A percentile compares a stretch with the other conserved stretches of the same genome.
phyloP scores from a whole-genome alignment of 2,888 invertebrate genomes.

The Eristalis tenax region DNA sequence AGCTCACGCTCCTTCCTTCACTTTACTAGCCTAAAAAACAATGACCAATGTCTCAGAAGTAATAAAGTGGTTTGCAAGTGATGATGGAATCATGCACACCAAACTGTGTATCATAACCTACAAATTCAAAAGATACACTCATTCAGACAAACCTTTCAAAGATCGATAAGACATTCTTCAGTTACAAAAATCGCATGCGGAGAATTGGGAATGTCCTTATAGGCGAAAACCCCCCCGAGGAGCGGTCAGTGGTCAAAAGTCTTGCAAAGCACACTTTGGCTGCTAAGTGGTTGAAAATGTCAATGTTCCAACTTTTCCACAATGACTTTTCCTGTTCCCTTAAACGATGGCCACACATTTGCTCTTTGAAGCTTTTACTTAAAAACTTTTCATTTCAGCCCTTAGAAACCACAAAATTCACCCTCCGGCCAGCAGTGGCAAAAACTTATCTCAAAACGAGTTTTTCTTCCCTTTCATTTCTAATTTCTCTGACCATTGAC shows the following conservation, averaged over 20 bases:
- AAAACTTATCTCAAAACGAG: background rate
- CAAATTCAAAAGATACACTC: background rate
- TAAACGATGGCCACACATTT: background rate
- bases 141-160: background rate
- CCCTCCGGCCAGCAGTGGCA: background rate
- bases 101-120: background rate
- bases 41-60: no score
- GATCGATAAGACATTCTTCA: background rate
- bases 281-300: background rate
- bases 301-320: background rate
- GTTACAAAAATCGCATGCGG: background rate
- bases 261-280: background rate
- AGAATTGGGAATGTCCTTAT: background rate
- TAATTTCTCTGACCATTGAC: conserved; percentile 49
- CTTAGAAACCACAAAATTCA: background rate
- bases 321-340: background rate
- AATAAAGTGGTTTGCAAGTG: no score
- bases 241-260: background rate
- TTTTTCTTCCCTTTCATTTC: conserved; percentile 11
- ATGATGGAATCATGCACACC: background rate
- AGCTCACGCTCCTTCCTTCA: no score
- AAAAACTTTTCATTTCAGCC: background rate
- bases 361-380: background rate
- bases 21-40: no score
- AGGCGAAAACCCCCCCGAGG: no score